phyloP scores from a whole-genome alignment of 2,888 invertebrate genomes.

The Clepsis dumicolana region DNA sequence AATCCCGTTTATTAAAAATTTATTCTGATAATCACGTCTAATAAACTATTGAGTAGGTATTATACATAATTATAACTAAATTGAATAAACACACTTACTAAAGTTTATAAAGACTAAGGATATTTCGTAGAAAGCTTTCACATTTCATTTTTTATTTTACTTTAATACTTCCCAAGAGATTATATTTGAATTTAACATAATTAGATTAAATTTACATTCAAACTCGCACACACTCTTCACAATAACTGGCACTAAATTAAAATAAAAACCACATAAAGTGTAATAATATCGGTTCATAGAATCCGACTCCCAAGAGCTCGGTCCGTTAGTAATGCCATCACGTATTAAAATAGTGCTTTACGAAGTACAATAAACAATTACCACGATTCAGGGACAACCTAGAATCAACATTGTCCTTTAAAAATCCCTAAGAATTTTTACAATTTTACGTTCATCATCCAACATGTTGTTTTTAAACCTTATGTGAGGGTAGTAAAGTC shows the following conservation, averaged over 20 bases:
- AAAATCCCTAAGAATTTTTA: constrained; percentile 45
- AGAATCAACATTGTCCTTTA: constrained; percentile 42
- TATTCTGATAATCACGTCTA: too few species aligned
- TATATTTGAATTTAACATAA: constrained; percentile 19
- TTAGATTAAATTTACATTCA: constrained; percentile 18
- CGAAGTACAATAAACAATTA: constrained; percentile 55
- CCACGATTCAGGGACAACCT: constrained; percentile 52
- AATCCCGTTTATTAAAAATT: too few species aligned
- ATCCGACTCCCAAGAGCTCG: constrained; percentile 44
- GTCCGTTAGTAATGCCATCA: constrained; percentile 47
- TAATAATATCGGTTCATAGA: constrained; percentile 37
- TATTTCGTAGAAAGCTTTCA: too few species aligned
- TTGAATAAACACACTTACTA: too few species aligned
- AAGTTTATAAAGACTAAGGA: too few species aligned
- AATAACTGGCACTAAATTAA: constrained; percentile 40
- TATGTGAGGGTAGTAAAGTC: neutral
- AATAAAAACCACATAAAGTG: constrained; percentile 39
- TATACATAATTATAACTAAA: too few species aligned
- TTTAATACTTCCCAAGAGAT: too few species aligned
- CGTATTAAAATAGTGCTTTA: constrained; percentile 49
- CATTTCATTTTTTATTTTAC: too few species aligned
- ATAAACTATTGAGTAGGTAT: too few species aligned
- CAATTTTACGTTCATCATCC: neutral
- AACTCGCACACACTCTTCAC: constrained; percentile 22
- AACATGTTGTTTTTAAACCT: neutral